Percentiles rank a stretch among this genome's conserved stretches.
Conservation (phyloP, 2,888 invertebrate genomes). For the Elgonia sp. region DNA sequence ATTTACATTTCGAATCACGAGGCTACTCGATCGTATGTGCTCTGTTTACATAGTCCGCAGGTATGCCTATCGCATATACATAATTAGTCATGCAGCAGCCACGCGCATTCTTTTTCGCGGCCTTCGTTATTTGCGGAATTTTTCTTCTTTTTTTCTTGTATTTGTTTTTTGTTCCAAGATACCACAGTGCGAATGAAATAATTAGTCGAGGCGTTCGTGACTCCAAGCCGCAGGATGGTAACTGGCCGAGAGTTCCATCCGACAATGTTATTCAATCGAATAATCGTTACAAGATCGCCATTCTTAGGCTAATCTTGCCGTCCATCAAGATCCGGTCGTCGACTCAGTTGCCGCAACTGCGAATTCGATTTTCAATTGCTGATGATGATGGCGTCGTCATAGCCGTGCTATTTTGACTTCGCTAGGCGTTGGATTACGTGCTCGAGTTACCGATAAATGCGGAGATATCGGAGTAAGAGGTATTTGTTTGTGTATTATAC, state of each 20-base stretch:
- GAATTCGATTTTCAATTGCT: not conserved
- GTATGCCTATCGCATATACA: constrained; percentile 35
- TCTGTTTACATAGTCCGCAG: constrained; percentile 65
- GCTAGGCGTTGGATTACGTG: constrained; percentile 69
- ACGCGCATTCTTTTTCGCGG: constrained; percentile 49
- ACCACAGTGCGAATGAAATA: constrained; percentile 13
- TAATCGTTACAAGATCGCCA: constrained; percentile 13
- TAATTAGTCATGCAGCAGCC: constrained; percentile 57
- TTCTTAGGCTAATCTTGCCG: not conserved
- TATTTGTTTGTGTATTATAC: constrained; percentile 51
- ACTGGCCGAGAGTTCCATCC: not conserved
- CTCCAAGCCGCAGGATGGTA: not conserved
- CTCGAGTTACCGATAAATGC: constrained; percentile 60
- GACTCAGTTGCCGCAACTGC: not conserved
- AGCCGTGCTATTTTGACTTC: constrained; percentile 47
- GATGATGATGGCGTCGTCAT: constrained; percentile 20
- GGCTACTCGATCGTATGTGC: constrained; percentile 44
- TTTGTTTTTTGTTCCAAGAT: not conserved
- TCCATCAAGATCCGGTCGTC: constrained; percentile 2
- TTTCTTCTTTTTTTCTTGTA: constrained; percentile 18
- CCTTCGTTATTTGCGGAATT: constrained; percentile 50
- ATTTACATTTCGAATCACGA: constrained; percentile 61
- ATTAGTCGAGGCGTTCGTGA: constrained; percentile 33
- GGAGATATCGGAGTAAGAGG: constrained; percentile 22
- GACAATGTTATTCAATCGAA: constrained; percentile 36